Evolutionary conservation across 1,140 invertebrate genomes (phyloP).

Genomic region (Eumaeus atala): DNA sequence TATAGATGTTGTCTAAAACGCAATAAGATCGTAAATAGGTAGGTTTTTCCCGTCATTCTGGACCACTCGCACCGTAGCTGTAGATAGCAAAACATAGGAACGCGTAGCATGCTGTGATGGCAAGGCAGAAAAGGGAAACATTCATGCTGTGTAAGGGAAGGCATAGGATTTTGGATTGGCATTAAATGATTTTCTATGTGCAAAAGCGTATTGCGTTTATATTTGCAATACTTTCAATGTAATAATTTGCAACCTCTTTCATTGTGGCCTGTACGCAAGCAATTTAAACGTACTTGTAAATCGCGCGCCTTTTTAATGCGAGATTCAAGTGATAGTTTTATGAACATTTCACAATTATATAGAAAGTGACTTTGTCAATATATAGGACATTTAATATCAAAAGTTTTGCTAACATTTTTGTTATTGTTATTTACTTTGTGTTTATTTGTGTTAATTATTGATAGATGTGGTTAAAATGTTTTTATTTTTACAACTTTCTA

Average conservation of each 20-base stretch:
- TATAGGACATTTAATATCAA: conserved; percentile 16
- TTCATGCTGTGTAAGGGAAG: neutral
- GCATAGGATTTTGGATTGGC: neutral
- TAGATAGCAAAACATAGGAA: conserved; percentile 20
- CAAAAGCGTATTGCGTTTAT: conserved; percentile 8
- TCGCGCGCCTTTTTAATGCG: conserved; percentile 19
- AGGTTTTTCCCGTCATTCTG: conserved; percentile 17
- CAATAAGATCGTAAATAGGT: conserved; percentile 53
- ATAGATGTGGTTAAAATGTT: neutral
- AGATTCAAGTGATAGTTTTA: conserved; percentile 13
- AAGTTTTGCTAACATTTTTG: neutral
- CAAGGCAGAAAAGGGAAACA: neutral
- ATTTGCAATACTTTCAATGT: conserved; percentile 10
- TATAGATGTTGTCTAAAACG: conserved; percentile 48
- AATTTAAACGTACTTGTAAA: conserved; percentile 11
- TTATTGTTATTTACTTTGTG: neutral
- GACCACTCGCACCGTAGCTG: conserved; percentile 25
- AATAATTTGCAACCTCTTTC: neutral
- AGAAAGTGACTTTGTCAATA: conserved; percentile 20
- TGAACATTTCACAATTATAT: conserved; percentile 26
- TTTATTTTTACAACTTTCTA: neutral
- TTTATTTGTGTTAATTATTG: conserved; percentile 4
- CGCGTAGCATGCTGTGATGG: no score
- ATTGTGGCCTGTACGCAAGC: conserved; percentile 3
- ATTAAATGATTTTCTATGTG: neutral